Percentiles rank a stretch among this genome's conserved stretches.
phyloP scores from a whole-genome alignment of 2,888 invertebrate species.

The Papilio gigon region DNA sequence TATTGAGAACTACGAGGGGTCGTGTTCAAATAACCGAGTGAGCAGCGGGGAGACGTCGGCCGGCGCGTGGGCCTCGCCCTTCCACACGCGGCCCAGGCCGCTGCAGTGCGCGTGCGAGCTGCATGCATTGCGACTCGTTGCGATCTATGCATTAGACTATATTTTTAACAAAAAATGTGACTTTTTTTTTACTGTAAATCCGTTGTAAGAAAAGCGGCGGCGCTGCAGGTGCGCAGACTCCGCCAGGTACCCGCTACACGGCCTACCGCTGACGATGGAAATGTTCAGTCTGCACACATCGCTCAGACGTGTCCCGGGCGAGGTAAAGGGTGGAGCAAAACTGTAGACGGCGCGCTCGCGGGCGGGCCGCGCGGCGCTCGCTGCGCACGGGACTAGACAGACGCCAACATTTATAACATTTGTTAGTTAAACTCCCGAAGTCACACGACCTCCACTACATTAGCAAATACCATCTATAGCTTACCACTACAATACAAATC shows the following conservation, averaged over 20 bases:
- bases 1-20: background rate
- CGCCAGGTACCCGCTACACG: background rate
- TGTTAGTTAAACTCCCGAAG: background rate
- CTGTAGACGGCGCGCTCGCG: background rate
- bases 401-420: constrained; percentile 10
- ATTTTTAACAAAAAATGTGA: background rate
- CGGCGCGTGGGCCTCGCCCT: too few relatives aligned
- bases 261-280: background rate
- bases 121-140: too few relatives aligned
- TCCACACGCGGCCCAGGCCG: too few relatives aligned
- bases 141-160: background rate
- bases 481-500: constrained; percentile 11
- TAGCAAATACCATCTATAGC: constrained; percentile 1
- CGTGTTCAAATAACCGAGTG: background rate
- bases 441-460: constrained; percentile 14
- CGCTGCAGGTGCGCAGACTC: background rate
- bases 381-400: constrained; percentile 25
- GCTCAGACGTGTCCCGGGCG: too few relatives aligned
- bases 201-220: background rate
- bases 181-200: background rate
- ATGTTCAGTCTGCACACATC: background rate
- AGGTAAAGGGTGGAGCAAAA: too few relatives aligned
- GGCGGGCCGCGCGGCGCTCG: background rate
- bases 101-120: too few relatives aligned
- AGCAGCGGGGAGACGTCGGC: background rate